Evolutionary conservation across 1,140 invertebrate species (phyloP).

Genomic region (Drosophila fuyamai): DNA sequence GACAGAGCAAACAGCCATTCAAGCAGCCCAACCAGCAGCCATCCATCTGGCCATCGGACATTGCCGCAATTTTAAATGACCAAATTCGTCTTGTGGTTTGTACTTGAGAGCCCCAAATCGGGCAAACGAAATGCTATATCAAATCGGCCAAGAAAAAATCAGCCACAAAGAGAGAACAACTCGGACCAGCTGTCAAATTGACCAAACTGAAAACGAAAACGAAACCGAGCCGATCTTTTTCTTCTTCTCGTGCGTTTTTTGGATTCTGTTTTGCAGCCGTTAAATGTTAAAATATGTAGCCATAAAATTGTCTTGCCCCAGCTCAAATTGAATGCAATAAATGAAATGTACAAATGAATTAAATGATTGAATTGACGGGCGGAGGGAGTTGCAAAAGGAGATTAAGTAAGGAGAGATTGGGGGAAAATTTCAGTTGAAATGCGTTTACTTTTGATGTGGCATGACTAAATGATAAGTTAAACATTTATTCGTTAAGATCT

Average conservation of each 20-base stretch:
- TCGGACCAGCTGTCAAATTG: slow-evolving; percentile 64
- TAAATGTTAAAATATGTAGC: slow-evolving; percentile 75
- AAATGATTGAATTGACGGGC: slow-evolving; percentile 46
- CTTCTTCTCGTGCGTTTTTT: slow-evolving; percentile 15
- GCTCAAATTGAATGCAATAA: slow-evolving; percentile 71
- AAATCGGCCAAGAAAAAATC: slow-evolving; percentile 31
- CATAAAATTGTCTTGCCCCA: slow-evolving; percentile 62
- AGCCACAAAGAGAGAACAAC: slow-evolving; percentile 26
- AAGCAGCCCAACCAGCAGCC: slow-evolving; percentile 11
- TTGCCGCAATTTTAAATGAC: slow-evolving; percentile 79
- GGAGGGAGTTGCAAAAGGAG: neutral
- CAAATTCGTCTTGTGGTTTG: slow-evolving; percentile 81
- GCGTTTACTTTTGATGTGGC: slow-evolving; percentile 39
- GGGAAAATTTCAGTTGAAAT: slow-evolving; percentile 17
- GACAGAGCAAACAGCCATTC: slow-evolving; percentile 52
- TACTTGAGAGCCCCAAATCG: slow-evolving; percentile 77
- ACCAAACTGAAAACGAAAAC: slow-evolving; percentile 69
- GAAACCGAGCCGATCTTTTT: slow-evolving; percentile 61
- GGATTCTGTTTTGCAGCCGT: slow-evolving; percentile 22
- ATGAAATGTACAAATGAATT: slow-evolving; percentile 68
- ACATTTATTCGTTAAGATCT: slow-evolving; percentile 40
- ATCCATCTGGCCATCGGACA: slow-evolving; percentile 52
- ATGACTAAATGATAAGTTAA: slow-evolving; percentile 43
- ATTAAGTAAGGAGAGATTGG: slow-evolving; percentile 13
- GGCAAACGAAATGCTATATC: slow-evolving; percentile 73